Conservation (phyloP, 2,797 vertebrate species). For the Menidia menidia region DNA sequence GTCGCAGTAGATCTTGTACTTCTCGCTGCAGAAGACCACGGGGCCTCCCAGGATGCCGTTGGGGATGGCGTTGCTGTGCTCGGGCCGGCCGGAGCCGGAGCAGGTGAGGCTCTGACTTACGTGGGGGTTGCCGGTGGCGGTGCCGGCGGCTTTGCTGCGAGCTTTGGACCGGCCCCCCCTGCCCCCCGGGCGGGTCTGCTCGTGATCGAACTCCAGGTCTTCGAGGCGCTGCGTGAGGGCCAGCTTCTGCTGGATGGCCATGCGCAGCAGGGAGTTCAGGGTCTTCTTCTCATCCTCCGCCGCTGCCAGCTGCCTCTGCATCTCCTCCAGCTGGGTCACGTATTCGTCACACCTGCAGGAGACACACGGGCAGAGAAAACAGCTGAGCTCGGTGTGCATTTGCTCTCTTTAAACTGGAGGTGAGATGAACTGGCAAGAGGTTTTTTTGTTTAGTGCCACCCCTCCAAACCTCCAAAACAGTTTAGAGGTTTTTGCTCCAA, state of each 20-base stretch:
- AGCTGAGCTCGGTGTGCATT: neutral
- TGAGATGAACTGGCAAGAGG: neutral
- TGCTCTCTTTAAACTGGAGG: neutral
- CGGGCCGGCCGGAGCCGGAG: constrained; percentile 86
- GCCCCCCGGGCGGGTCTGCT: constrained; percentile 90
- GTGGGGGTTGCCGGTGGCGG: constrained; percentile 82
- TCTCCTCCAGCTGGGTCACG: constrained; percentile 96
- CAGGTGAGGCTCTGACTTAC: constrained; percentile 91
- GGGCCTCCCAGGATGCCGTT: constrained; percentile 80
- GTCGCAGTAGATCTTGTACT: constrained; percentile 99
- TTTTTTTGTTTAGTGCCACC: constrained; percentile 2
- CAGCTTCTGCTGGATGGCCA: constrained; percentile 99
- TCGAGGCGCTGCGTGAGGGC: constrained; percentile 97
- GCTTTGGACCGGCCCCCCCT: constrained; percentile 82
- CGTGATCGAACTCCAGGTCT: constrained; percentile 94
- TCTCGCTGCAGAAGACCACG: constrained; percentile 93
- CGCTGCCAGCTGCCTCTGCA: constrained; percentile 96
- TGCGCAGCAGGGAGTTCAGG: constrained; percentile 95
- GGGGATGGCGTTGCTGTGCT: constrained; percentile 80
- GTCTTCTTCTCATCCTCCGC: constrained; percentile 99
- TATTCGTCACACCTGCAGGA: constrained; percentile 93
- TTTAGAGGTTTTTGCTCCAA: neutral
- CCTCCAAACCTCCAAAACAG: constrained; percentile 40
- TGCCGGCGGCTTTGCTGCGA: constrained; percentile 73
- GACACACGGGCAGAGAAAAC: constrained; percentile 3